Evolutionary conservation across 1,140 invertebrate species (phyloP).

Genomic region (Agraylea sexmaculata): DNA sequence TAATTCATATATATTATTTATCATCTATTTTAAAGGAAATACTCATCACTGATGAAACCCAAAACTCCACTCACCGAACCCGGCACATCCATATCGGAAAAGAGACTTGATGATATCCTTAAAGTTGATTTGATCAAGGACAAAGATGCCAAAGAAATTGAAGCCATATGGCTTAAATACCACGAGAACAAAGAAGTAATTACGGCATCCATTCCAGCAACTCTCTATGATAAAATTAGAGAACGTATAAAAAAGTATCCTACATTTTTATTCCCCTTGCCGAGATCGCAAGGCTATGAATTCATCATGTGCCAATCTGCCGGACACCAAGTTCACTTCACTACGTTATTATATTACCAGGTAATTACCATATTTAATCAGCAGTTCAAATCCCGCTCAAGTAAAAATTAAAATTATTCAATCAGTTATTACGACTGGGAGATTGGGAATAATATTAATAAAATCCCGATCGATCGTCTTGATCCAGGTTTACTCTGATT

Average conservation of each 20-base stretch:
- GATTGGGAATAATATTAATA: too few relatives aligned
- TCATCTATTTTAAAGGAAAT: constrained; percentile 31
- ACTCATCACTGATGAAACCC: constrained; percentile 42
- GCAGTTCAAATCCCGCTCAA: neutral
- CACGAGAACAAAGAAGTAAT: constrained; percentile 66
- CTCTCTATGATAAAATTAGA: constrained; percentile 48
- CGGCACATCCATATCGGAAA: constrained; percentile 30
- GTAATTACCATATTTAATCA: constrained; percentile 28
- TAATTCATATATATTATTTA: neutral
- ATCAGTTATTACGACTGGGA: too few relatives aligned
- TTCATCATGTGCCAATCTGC: constrained; percentile 73
- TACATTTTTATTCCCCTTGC: constrained; percentile 72
- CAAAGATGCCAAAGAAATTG: constrained; percentile 63
- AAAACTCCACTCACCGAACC: constrained; percentile 31
- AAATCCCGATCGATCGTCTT: too few relatives aligned
- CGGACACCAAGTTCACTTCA: constrained; percentile 70
- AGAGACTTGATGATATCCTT: constrained; percentile 59
- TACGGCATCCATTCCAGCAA: constrained; percentile 52
- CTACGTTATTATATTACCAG: constrained; percentile 76
- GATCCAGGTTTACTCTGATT: too few relatives aligned
- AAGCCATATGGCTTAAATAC: constrained; percentile 68
- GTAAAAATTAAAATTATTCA: too few relatives aligned
- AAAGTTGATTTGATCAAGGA: constrained; percentile 65
- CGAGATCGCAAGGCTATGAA: constrained; percentile 74
- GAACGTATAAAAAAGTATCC: constrained; percentile 46